A percentile compares a stretch with the other conserved stretches of the same genome.
Evolutionary conservation across 2,113 vertebrate species (phyloP).

Genomic region (Oncorhynchus kisutch): DNA sequence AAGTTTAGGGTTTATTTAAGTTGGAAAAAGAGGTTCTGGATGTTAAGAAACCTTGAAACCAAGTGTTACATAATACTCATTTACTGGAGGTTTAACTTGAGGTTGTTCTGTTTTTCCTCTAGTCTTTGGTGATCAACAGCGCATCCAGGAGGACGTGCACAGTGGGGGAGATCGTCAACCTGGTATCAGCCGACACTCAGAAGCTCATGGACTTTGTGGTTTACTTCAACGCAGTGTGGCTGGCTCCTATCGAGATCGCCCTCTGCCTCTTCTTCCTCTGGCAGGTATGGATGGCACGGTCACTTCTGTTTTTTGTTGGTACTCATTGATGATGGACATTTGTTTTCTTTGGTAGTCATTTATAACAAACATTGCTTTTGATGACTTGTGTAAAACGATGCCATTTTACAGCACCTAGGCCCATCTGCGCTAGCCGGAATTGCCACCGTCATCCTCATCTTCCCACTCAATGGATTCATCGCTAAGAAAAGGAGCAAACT

Average conservation of each 20-base stretch:
- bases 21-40: background rate
- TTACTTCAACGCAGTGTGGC: conserved; percentile 83
- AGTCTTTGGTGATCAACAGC: conserved; percentile 81
- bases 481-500: conserved; percentile 81
- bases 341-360: background rate
- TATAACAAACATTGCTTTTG: background rate
- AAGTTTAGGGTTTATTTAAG: background rate
- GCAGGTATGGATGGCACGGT: conserved; percentile 71
- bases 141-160: conserved; percentile 69
- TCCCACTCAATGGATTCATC: conserved; percentile 85
- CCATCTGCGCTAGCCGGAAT: conserved; percentile 79
- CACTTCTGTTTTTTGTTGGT: background rate
- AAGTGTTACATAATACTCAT: background rate
- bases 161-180: conserved; percentile 81
- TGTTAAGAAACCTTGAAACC: background rate
- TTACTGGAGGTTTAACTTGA: too few species aligned
- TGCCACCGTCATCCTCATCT: conserved; percentile 78
- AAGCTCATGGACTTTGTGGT: conserved; percentile 82
- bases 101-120: conserved; percentile 7
- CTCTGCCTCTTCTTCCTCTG: conserved; percentile 87
- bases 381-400: background rate
- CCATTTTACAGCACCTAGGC: conserved; percentile 76
- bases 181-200: conserved; percentile 84
- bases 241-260: conserved; percentile 78
- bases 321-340: background rate